A percentile compares a stretch with the other conserved stretches of the same genome.
Conservation (phyloP, 2,113 vertebrate genomes). For the Chelonoidis abingdonii region DNA sequence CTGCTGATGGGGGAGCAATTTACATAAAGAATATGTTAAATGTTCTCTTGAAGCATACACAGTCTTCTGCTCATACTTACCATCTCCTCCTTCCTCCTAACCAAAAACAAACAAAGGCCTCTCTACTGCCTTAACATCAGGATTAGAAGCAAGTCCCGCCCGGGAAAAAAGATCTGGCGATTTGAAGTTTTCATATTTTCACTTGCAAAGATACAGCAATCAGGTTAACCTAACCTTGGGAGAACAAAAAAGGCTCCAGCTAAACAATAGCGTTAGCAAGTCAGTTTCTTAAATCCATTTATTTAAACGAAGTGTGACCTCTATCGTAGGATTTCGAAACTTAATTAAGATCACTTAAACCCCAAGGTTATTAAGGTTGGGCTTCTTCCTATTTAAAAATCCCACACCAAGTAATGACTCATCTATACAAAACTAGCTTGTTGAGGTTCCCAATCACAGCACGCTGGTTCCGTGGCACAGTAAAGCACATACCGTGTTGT, state of each 20-base stretch:
- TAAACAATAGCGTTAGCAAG: not conserved
- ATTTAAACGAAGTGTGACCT: not conserved
- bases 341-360: not conserved
- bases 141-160: not conserved
- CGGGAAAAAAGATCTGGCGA: not conserved
- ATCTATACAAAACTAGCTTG: too few relatives aligned
- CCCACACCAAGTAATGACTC: not conserved
- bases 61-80: not conserved
- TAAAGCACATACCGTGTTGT: not conserved
- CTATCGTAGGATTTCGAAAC: not conserved
- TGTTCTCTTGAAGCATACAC: not conserved
- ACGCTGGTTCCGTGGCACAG: not conserved
- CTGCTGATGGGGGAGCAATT: not conserved
- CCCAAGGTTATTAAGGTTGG: not conserved
- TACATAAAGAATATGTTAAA: not conserved
- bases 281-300: not conserved
- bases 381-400: not conserved
- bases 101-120: not conserved
- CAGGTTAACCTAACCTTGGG: not conserved
- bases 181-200: not conserved
- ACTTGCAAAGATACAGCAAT: not conserved
- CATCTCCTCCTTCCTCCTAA: not conserved
- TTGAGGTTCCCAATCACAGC: not conserved
- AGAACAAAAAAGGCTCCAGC: too few relatives aligned
- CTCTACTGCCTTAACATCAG: not conserved